A percentile compares a stretch with the other conserved stretches of the same genome.
phyloP scores from a whole-genome alignment of 2,113 vertebrate species.

The Dromas ardeola region DNA sequence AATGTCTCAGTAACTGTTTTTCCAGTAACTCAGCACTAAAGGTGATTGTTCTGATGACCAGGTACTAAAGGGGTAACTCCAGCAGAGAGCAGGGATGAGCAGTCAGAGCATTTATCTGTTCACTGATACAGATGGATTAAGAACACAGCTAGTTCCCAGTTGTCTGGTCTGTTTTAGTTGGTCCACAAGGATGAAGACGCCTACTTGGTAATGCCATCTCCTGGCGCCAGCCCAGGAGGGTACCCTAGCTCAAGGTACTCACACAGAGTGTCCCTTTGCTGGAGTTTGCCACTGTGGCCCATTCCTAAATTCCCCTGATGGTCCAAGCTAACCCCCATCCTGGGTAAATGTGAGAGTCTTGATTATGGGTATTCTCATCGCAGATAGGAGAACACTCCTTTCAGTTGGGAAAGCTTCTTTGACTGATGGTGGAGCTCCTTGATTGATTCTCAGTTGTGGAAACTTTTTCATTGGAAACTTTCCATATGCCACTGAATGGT shows the following conservation, averaged over 20 bases:
- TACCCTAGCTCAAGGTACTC: neutral
- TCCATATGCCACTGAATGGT: neutral
- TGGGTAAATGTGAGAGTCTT: neutral
- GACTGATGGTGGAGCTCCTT: neutral
- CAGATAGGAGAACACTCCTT: neutral
- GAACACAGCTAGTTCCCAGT: neutral
- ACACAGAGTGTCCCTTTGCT: neutral
- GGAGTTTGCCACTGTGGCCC: neutral
- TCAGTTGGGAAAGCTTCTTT: neutral
- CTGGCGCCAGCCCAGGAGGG: neutral
- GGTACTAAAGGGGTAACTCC: neutral
- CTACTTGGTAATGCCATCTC: neutral
- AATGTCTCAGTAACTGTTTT: neutral
- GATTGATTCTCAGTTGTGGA: neutral
- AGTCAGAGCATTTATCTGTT: neutral
- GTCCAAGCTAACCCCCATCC: neutral
- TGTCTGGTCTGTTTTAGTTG: neutral
- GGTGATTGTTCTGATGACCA: neutral
- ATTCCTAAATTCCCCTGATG: neutral
- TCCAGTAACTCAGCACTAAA: neutral
- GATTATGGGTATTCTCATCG: neutral
- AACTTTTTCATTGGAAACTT: neutral
- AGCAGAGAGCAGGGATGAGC: neutral
- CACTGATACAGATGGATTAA: neutral
- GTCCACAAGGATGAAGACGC: neutral